A percentile compares a stretch with the other conserved stretches of the same genome.
Conservation (phyloP, 2,797 vertebrate genomes). For the Anguilla megastoma region DNA sequence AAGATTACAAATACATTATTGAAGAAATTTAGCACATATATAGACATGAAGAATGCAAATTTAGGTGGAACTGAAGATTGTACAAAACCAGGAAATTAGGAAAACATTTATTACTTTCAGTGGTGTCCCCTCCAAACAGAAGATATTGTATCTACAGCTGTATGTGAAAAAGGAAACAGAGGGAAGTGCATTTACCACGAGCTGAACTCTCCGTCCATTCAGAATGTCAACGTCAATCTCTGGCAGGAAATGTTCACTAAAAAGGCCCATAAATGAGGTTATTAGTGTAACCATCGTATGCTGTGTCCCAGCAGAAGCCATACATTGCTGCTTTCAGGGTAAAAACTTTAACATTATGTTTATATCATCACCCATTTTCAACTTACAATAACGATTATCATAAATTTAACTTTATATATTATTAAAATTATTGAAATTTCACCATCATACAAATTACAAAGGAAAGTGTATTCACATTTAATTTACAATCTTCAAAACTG, state of each 20-base stretch:
- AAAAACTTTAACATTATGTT: background rate
- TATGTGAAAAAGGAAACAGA: slow-evolving; percentile 19
- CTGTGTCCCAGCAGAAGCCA: background rate
- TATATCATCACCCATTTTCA: background rate
- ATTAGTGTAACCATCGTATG: slow-evolving; percentile 18
- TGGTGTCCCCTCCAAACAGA: background rate
- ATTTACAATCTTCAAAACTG: background rate
- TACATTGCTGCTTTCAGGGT: background rate
- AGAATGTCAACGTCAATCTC: slow-evolving; percentile 77
- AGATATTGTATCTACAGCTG: slow-evolving; percentile 21
- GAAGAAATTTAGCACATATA: slow-evolving; percentile 34
- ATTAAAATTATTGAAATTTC: background rate
- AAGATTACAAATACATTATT: background rate
- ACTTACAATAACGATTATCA: background rate
- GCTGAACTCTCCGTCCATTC: slow-evolving; percentile 81
- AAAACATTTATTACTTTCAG: slow-evolving; percentile 52
- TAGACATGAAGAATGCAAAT: slow-evolving; percentile 35
- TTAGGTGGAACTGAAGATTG: slow-evolving; percentile 36
- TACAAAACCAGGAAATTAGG: slow-evolving; percentile 38
- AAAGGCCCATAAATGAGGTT: slow-evolving; percentile 20
- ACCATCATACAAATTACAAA: background rate
- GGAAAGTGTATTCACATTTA: background rate
- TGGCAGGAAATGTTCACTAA: slow-evolving; percentile 79
- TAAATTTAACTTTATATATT: background rate
- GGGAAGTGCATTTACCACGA: slow-evolving; percentile 71